Percentiles rank a stretch among this genome's conserved stretches.
Evolutionary conservation across 2,113 vertebrate genomes (phyloP).

Genomic region (Camarhynchus parvulus): DNA sequence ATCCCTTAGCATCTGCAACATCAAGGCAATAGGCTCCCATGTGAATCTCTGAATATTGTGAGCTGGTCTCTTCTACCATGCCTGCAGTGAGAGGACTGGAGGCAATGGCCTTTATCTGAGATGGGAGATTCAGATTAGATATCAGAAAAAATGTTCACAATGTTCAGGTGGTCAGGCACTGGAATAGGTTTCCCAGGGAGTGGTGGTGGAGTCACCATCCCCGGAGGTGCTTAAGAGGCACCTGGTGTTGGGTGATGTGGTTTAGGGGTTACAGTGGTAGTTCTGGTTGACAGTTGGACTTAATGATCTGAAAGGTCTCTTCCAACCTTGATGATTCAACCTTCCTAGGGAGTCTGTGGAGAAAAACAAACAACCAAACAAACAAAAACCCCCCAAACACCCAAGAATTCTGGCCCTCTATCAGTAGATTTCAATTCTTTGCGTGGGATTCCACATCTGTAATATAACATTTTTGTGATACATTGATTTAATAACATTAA

Average conservation of each 20-base stretch:
- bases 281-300: not conserved
- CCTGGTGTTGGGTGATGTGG: not conserved
- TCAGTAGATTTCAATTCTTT: not conserved
- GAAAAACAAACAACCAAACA: not conserved
- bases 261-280: not conserved
- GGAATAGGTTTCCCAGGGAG: not conserved
- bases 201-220: not conserved
- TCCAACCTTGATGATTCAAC: not conserved
- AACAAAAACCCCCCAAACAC: not conserved
- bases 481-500: not conserved
- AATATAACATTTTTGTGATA: not conserved
- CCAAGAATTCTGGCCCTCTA: not conserved
- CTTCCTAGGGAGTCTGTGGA: not conserved
- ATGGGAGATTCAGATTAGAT: not conserved
- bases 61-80: not conserved
- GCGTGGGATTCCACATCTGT: not conserved
- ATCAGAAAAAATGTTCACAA: not conserved
- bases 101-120: not conserved
- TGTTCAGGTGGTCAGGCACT: not conserved
- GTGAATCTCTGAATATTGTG: not conserved
- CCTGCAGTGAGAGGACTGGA: not conserved
- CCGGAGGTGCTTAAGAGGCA: not conserved
- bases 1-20: not conserved
- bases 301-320: not conserved
- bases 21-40: not conserved